Conservation (phyloP, 1,140 invertebrate species). For the Batillaria attramentaria region DNA sequence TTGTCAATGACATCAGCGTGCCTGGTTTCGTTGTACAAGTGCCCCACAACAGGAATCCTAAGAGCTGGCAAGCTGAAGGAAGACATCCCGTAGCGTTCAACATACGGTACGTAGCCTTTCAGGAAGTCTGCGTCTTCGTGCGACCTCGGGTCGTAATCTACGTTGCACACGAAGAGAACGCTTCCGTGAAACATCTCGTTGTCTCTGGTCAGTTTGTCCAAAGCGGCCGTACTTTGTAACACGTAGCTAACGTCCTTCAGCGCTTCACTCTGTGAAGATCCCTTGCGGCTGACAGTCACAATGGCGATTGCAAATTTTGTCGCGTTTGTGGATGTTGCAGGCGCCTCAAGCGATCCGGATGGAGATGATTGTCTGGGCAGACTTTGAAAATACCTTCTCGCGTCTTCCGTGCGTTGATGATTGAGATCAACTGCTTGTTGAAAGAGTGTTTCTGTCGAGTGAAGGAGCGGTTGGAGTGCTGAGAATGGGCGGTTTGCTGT, state of each 20-base stretch:
- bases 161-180: constrained; percentile 46
- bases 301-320: neutral
- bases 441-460: no score
- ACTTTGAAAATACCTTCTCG: no score
- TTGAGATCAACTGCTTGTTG: no score
- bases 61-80: neutral
- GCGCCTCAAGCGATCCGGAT: no score
- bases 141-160: constrained; percentile 33
- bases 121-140: constrained; percentile 40
- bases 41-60: neutral
- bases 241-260: constrained; percentile 32
- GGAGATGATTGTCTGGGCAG: no score
- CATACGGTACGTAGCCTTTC: constrained; percentile 39
- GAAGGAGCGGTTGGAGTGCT: no score
- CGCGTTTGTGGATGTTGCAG: no score
- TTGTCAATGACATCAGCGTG: constrained; percentile 20
- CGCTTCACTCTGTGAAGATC: neutral
- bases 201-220: constrained; percentile 34
- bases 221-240: constrained; percentile 35
- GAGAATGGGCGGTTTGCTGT: no score
- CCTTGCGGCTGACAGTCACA: neutral
- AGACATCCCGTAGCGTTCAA: constrained; percentile 34
- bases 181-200: constrained; percentile 23
- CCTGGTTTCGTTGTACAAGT: neutral
- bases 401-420: no score